Percentiles rank a stretch among this genome's conserved stretches.
phyloP scores from a whole-genome alignment of 2,113 vertebrate species.

The Lynx canadensis region DNA sequence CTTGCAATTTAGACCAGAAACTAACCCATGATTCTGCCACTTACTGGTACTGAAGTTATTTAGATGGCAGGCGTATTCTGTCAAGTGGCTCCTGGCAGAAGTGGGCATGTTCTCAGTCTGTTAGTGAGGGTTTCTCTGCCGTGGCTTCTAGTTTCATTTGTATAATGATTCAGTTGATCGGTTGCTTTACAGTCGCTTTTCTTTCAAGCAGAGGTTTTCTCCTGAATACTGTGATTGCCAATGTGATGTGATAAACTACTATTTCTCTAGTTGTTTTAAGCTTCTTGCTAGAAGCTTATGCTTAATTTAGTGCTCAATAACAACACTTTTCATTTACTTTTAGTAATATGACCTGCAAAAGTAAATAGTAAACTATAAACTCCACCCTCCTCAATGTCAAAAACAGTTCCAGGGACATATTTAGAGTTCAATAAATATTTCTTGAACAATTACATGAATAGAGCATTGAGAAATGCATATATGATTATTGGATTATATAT shows the following conservation, averaged over 20 bases:
- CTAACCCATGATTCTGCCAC: background rate
- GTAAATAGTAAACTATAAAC: background rate
- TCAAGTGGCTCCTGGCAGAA: background rate
- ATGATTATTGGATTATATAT: background rate
- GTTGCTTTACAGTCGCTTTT: background rate
- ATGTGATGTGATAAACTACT: background rate
- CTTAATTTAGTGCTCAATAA: background rate
- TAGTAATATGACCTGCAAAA: background rate
- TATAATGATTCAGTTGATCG: background rate
- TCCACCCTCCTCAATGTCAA: background rate
- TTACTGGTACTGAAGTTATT: background rate
- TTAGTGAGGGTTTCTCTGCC: background rate
- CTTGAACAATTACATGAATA: background rate
- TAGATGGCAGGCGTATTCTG: background rate
- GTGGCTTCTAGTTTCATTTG: background rate
- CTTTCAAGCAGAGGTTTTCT: background rate
- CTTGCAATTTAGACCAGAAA: constrained; percentile 37
- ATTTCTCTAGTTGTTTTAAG: background rate
- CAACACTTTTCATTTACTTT: background rate
- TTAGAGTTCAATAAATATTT: background rate
- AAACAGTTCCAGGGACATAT: background rate
- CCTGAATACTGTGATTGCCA: background rate
- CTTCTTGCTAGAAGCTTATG: background rate
- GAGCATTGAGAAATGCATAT: background rate
- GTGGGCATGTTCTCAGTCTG: background rate